These are phyloP conservation scores for Norana najaformis DNA, from an alignment of 2,888 invertebrate species.

Conservation along the genomic window DNA sequence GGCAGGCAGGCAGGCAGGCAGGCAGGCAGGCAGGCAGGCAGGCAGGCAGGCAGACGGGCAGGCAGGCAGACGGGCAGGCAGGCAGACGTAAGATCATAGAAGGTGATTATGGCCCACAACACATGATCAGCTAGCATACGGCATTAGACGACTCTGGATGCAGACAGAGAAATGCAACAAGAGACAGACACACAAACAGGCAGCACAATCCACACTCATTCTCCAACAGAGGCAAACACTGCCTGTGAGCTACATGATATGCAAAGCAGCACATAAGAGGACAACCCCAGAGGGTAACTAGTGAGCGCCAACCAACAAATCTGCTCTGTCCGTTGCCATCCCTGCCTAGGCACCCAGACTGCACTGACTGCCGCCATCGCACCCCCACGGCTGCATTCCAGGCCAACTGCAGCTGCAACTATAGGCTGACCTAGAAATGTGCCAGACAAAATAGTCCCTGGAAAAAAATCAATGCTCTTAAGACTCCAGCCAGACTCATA, in stretches of 20 bases:
- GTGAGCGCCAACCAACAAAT: neutral
- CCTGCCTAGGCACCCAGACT: neutral
- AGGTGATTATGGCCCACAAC: too few relatives aligned
- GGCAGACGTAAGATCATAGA: too few relatives aligned
- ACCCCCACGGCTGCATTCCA: neutral
- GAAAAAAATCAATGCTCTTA: neutral
- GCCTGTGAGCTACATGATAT: neutral
- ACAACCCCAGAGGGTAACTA: too few relatives aligned
- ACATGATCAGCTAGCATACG: too few relatives aligned
- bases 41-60: too few relatives aligned
- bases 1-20: too few relatives aligned
- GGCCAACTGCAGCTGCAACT: neutral
- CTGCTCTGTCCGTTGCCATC: neutral
- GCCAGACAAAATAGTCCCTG: slow-evolving; percentile 13
- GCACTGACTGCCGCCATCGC: neutral
- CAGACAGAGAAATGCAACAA: too few relatives aligned
- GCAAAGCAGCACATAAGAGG: neutral
- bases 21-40: too few relatives aligned
- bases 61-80: too few relatives aligned
- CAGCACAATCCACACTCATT: neutral
- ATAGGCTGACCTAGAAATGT: neutral
- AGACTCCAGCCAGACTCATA: neutral
- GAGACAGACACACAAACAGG: too few relatives aligned
- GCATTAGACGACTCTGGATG: too few relatives aligned
- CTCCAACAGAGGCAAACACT: neutral